Percentiles rank a stretch among this genome's conserved stretches.
Evolutionary conservation across 2,113 vertebrate genomes (phyloP).

Genomic region (Hippocampus guttulatus): DNA sequence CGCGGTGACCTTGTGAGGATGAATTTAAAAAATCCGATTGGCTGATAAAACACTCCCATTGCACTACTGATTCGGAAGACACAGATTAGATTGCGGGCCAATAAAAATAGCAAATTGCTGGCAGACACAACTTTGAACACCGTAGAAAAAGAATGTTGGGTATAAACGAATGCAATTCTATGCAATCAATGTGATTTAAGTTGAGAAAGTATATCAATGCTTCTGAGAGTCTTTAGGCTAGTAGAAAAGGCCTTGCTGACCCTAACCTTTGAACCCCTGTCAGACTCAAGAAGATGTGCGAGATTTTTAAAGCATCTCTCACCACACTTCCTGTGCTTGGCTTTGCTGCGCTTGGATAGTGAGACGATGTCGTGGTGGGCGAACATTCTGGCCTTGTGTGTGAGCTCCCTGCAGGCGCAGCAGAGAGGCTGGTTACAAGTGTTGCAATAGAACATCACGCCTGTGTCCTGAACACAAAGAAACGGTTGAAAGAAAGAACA

Average conservation of each 20-base stretch:
- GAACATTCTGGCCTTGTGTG: slow-evolving; percentile 89
- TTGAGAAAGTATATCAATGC: not conserved
- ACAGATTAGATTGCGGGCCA: too few species aligned
- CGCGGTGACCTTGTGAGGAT: too few species aligned
- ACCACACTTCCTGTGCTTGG: slow-evolving; percentile 89
- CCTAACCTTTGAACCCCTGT: not conserved
- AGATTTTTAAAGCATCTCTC: slow-evolving; percentile 36
- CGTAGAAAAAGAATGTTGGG: not conserved
- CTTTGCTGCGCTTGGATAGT: slow-evolving; percentile 85
- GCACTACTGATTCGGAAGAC: too few species aligned
- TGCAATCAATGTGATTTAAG: not conserved
- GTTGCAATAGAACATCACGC: slow-evolving; percentile 89
- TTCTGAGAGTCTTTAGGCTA: not conserved
- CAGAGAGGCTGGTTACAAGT: slow-evolving; percentile 91
- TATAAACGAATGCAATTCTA: not conserved
- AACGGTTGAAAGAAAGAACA: not conserved
- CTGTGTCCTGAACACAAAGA: slow-evolving; percentile 72
- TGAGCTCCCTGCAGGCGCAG: slow-evolving; percentile 81
- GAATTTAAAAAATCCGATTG: too few species aligned
- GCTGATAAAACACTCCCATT: too few species aligned
- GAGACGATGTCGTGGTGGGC: slow-evolving; percentile 87
- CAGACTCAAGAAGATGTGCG: not conserved
- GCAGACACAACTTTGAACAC: too few species aligned
- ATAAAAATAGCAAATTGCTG: too few species aligned
- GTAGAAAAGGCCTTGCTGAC: too few species aligned